These are phyloP conservation scores for Spheniscus mendiculus DNA, from an alignment of 2,113 vertebrate genomes.

Conservation along the genomic window DNA sequence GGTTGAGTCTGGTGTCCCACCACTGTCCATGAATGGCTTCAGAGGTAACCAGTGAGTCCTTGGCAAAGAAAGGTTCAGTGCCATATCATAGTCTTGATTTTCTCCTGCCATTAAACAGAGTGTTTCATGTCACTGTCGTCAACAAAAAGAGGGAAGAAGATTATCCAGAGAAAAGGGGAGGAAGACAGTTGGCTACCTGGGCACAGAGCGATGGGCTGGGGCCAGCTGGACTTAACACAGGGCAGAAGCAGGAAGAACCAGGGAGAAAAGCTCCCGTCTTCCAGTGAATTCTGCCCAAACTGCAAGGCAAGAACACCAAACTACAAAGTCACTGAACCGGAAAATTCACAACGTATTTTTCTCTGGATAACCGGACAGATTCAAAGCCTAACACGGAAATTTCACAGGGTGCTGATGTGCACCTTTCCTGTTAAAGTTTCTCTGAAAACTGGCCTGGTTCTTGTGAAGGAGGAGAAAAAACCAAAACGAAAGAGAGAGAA, in stretches of 20 bases:
- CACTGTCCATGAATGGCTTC: rapidly evolving
- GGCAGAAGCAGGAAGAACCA: background rate
- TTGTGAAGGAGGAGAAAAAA: background rate
- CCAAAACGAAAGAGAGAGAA: too few species aligned
- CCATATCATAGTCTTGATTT: background rate
- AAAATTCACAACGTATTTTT: background rate
- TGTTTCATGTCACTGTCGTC: background rate
- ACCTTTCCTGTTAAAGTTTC: background rate
- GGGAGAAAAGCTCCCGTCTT: background rate
- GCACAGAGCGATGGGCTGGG: background rate
- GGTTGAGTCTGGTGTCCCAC: background rate
- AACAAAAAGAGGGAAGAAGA: background rate
- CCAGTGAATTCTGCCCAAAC: background rate
- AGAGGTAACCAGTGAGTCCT: background rate
- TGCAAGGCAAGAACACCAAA: background rate
- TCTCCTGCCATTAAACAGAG: background rate
- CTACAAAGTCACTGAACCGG: background rate
- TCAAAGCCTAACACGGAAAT: conserved; percentile 4
- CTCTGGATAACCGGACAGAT: background rate
- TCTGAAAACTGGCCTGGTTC: background rate
- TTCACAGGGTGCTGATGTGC: background rate
- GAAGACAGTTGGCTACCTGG: background rate
- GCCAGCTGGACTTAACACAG: background rate
- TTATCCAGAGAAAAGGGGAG: background rate
- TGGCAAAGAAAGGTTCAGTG: background rate